Evolutionary conservation across 2,888 invertebrate species (phyloP).

Genomic region (Diabrotica balteata): DNA sequence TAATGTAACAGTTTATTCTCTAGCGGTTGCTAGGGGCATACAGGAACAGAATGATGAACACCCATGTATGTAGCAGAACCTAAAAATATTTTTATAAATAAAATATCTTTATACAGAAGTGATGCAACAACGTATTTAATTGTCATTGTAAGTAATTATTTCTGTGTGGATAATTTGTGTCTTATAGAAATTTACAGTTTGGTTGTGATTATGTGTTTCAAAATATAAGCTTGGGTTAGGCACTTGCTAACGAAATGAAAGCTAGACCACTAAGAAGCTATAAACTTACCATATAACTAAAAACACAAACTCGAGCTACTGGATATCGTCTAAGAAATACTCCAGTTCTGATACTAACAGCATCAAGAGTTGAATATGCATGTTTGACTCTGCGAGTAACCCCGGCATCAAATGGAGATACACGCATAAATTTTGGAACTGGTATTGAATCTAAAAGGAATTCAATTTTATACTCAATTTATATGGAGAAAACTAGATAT

Average conservation of each 20-base stretch:
- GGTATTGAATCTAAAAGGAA: constrained; percentile 66
- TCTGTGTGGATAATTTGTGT: no score
- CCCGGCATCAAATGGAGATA: constrained; percentile 78
- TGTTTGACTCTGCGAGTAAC: constrained; percentile 78
- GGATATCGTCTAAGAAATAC: constrained; percentile 84
- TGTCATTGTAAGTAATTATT: no score
- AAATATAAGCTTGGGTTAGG: no score
- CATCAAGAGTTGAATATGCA: constrained; percentile 78
- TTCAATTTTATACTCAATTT: no score
- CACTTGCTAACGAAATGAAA: no score
- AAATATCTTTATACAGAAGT: no score
- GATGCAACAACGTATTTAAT: no score
- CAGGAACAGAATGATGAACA: constrained; percentile 78
- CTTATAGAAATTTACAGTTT: no score
- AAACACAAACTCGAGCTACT: constrained; percentile 79
- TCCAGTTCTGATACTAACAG: constrained; percentile 79
- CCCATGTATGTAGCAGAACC: constrained; percentile 84
- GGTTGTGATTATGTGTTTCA: no score
- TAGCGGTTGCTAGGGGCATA: constrained; percentile 59
- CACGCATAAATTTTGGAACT: constrained; percentile 74
- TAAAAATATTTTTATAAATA: constrained; percentile 51
- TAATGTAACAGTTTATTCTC: constrained; percentile 15
- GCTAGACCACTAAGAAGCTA: no score
- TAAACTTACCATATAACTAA: constrained; percentile 77
- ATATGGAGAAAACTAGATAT: no score